Evolutionary conservation across 2,888 invertebrate genomes (phyloP).

Genomic region (Didymodactylos carnosus): DNA sequence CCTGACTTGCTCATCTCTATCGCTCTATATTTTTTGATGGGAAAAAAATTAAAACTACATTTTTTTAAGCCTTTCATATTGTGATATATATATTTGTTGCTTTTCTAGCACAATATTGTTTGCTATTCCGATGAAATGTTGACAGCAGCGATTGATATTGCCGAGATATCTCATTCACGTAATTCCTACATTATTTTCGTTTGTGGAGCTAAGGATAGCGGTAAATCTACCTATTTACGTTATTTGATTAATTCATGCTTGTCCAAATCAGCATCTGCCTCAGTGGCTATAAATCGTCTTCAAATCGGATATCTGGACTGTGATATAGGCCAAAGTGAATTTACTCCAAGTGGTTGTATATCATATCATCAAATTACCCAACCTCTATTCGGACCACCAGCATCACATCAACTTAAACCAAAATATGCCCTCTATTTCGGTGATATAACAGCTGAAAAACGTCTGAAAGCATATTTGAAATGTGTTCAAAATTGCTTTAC

Average conservation of each 20-base stretch:
- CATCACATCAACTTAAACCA: neutral
- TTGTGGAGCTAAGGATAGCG: constrained; percentile 61
- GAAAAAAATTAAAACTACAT: no score
- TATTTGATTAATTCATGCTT: constrained; percentile 51
- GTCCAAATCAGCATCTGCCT: neutral
- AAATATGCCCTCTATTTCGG: neutral
- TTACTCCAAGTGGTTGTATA: constrained; percentile 60
- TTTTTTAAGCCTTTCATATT: no score
- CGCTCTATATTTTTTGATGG: no score
- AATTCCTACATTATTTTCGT: constrained; percentile 35
- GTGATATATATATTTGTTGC: no score
- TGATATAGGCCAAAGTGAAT: constrained; percentile 78
- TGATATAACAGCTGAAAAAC: neutral
- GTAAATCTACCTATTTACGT: constrained; percentile 62
- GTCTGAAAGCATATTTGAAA: neutral
- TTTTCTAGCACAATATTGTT: no score
- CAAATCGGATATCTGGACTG: constrained; percentile 49
- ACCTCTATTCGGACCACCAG: neutral
- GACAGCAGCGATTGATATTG: neutral
- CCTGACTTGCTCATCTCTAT: no score
- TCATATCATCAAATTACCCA: constrained; percentile 34
- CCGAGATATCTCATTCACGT: neutral
- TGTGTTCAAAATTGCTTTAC: neutral
- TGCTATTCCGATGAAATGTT: neutral
- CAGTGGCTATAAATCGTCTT: no score